These are phyloP conservation scores for Drosophila meridionalis DNA, from an alignment of 2,888 invertebrate genomes.

Conservation along the genomic window DNA sequence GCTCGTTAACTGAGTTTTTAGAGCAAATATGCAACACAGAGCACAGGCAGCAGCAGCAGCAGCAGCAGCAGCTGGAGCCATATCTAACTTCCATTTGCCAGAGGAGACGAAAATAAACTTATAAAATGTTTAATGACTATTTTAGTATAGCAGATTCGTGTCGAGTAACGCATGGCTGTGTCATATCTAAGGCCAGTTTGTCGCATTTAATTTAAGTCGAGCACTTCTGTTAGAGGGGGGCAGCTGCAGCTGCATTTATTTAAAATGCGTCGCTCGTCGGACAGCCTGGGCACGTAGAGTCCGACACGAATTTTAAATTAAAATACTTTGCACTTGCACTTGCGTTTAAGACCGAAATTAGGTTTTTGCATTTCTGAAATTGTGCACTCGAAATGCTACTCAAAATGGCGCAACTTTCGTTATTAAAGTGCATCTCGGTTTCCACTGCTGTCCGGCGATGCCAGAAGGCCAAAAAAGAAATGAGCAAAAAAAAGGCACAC, in stretches of 20 bases:
- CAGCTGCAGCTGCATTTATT: slow-evolving; percentile 37
- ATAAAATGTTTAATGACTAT: slow-evolving; percentile 8
- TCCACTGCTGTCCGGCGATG: slow-evolving; percentile 40
- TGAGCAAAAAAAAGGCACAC: slow-evolving; percentile 1
- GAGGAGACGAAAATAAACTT: background rate
- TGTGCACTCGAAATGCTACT: slow-evolving; percentile 41
- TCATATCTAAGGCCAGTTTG: slow-evolving; percentile 26
- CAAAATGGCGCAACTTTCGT: slow-evolving; percentile 69
- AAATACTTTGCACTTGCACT: slow-evolving; percentile 69
- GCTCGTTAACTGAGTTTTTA: slow-evolving; percentile 14
- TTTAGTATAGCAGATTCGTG: background rate
- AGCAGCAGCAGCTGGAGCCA: background rate
- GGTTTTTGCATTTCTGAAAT: slow-evolving; percentile 64
- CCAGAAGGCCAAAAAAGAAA: slow-evolving; percentile 48
- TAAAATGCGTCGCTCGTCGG: slow-evolving; percentile 35
- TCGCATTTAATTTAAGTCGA: slow-evolving; percentile 44
- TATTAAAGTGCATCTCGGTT: slow-evolving; percentile 71
- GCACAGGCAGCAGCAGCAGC: background rate
- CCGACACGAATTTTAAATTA: slow-evolving; percentile 66
- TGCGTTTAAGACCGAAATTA: slow-evolving; percentile 60
- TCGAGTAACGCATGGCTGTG: background rate
- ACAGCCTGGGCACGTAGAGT: slow-evolving; percentile 53
- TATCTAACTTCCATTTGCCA: background rate
- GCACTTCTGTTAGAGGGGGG: slow-evolving; percentile 21
- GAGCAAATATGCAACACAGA: background rate